Percentiles rank a stretch among this genome's conserved stretches.
These are phyloP conservation scores for Hormaphis cornu DNA, from an alignment of 1,140 invertebrate species.

Conservation along the genomic window DNA sequence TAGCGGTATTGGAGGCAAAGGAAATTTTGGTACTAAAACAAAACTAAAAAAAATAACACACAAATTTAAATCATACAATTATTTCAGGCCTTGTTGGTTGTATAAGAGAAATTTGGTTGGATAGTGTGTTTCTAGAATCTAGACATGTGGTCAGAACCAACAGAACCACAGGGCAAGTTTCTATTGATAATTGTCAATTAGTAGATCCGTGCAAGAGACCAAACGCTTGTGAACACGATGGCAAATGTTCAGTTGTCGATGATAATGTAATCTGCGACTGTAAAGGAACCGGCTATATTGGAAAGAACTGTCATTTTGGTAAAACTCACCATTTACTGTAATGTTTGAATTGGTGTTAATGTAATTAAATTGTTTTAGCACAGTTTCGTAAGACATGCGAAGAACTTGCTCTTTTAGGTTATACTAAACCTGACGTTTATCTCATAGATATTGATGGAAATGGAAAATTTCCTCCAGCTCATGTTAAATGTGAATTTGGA, in stretches of 20 bases:
- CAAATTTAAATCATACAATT: not conserved
- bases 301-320: constrained; percentile 88
- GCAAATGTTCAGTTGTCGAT: constrained; percentile 78
- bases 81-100: constrained; percentile 72
- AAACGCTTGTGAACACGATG: constrained; percentile 83
- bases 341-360: not conserved
- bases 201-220: constrained; percentile 79
- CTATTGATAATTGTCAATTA: constrained; percentile 81
- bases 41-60: not conserved
- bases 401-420: constrained; percentile 72
- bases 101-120: constrained; percentile 77
- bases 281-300: constrained; percentile 70
- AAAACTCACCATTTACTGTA: constrained; percentile 35
- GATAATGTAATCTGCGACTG: constrained; percentile 81
- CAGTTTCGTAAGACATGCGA: constrained; percentile 83
- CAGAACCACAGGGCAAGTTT: constrained; percentile 63
- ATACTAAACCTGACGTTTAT: constrained; percentile 79
- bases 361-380: constrained; percentile 46
- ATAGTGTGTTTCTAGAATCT: constrained; percentile 61
- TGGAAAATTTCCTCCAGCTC: constrained; percentile 76
- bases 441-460: constrained; percentile 76
- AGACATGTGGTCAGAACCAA: constrained; percentile 71
- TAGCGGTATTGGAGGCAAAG: constrained; percentile 19
- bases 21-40: not conserved
- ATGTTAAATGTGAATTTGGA: constrained; percentile 85